Evolutionary conservation across 2,888 invertebrate genomes (phyloP), one percentile per base, ranked within the genome.

Genomic region (Spisula solida): DNA sequence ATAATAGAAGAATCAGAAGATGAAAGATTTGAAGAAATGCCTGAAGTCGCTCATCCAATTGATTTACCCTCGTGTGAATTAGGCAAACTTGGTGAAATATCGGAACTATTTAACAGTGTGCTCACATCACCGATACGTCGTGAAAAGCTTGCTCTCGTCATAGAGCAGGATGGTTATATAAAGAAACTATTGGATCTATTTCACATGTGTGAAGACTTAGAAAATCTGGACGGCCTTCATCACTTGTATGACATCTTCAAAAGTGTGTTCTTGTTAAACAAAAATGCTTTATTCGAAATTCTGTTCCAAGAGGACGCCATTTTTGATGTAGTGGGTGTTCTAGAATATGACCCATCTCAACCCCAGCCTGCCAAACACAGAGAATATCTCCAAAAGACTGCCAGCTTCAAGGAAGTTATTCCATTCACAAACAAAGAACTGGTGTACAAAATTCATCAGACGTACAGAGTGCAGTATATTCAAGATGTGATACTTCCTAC

Each of bases 391-490:
- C 98, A 98, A 96, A 98, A 98, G 96, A 98, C 98, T 97, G 99
- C 99, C 34, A 98, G 97, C 94, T 97, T 97, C 93, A 96, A 97
- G 88, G 97, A 97, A 96, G 97, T 97, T 87, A 98, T 99, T 96
- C 99, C 99, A 88, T 99, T 99, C 91, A 98, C 98, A 96, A 99
- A 99, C 97, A 97, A 98, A 93, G 99, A 99, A 97, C 97, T 99
- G 93, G 97, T 99, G 95, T 98, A 99, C 87, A 99, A 99, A 97
- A 99, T 99, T 95, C 99, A 99, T 97, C 99, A 99, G 97, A 99
- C 99, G 87, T 99, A 99, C 97, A 98, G 99, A 97, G 99, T 99
- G 96, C 99, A 99, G 97, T 99, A 99, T 97, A 99, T 99, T 95
- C 97, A 97, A 94, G 99, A 99, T 97, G 99, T 99, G 95, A 99